Conservation (phyloP, 2,113 vertebrate genomes). For the Engraulis encrasicolus region DNA sequence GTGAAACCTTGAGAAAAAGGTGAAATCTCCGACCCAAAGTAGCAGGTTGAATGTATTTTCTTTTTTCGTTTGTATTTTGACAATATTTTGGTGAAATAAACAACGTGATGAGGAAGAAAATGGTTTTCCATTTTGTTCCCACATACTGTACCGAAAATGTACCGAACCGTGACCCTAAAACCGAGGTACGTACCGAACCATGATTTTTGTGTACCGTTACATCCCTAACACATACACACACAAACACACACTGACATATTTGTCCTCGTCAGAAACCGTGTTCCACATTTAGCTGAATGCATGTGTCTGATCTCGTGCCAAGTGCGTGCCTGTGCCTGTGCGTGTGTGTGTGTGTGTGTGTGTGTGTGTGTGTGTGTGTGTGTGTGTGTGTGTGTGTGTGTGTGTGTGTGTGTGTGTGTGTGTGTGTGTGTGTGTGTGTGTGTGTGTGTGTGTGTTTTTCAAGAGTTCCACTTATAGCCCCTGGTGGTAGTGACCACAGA, state of each 20-base stretch:
- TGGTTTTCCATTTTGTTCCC: too few species aligned
- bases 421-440: conserved; percentile 54
- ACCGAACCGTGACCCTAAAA: too few species aligned
- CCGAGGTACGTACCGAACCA: too few species aligned
- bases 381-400: conserved; percentile 36
- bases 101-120: conserved; percentile 28
- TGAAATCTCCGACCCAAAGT: too few species aligned
- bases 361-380: conserved; percentile 46
- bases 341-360: neutral
- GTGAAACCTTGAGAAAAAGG: too few species aligned
- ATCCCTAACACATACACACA: conserved; percentile 30
- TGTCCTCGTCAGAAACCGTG: neutral
- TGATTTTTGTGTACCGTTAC: too few species aligned
- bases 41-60: too few species aligned
- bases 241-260: conserved; percentile 22
- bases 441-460: conserved; percentile 60
- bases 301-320: conserved; percentile 44
- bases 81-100: too few species aligned
- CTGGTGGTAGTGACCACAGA: conserved; percentile 30
- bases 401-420: conserved; percentile 52
- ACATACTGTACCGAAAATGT: too few species aligned
- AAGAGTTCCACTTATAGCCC: conserved; percentile 42
- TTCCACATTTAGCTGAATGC: conserved; percentile 43
- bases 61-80: too few species aligned
- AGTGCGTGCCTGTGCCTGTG: conserved; percentile 21